A percentile compares a stretch with the other conserved stretches of the same genome.
These are phyloP conservation scores for Perodicticus potto DNA, from an alignment of 2,797 vertebrate species.

Conservation along the genomic window DNA sequence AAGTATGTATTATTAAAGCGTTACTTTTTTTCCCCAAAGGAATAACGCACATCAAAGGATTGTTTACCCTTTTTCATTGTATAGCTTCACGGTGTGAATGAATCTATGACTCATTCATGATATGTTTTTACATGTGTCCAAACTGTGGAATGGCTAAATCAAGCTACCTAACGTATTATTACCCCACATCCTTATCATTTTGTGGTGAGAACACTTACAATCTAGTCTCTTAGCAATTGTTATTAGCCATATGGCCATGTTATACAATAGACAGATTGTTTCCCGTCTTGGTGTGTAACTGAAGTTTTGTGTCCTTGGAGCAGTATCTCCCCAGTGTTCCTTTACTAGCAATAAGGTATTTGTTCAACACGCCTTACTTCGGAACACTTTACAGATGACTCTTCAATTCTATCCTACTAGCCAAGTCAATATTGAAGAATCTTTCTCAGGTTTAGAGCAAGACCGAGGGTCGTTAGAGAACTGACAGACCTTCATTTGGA, in stretches of 20 bases:
- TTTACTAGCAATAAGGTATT: no score
- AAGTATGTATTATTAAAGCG: neutral
- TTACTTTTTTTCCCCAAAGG: neutral
- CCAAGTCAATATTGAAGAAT: neutral
- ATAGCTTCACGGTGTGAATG: neutral
- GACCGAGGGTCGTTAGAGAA: neutral
- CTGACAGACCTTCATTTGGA: neutral
- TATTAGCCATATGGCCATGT: neutral
- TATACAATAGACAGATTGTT: neutral
- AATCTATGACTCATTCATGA: no score
- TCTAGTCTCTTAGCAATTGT: neutral
- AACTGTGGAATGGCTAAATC: neutral
- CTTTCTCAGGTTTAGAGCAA: neutral
- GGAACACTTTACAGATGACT: neutral
- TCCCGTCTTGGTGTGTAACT: neutral
- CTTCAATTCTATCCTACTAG: neutral
- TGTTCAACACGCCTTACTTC: no score
- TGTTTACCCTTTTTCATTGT: neutral
- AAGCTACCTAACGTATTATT: neutral
- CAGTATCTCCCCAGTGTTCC: neutral
- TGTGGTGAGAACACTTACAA: neutral
- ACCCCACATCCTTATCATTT: neutral
- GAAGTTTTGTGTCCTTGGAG: neutral
- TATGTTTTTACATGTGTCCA: neutral
- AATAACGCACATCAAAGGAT: neutral